phyloP scores from a whole-genome alignment of 2,797 vertebrate genomes.

The Chromis chromis region DNA sequence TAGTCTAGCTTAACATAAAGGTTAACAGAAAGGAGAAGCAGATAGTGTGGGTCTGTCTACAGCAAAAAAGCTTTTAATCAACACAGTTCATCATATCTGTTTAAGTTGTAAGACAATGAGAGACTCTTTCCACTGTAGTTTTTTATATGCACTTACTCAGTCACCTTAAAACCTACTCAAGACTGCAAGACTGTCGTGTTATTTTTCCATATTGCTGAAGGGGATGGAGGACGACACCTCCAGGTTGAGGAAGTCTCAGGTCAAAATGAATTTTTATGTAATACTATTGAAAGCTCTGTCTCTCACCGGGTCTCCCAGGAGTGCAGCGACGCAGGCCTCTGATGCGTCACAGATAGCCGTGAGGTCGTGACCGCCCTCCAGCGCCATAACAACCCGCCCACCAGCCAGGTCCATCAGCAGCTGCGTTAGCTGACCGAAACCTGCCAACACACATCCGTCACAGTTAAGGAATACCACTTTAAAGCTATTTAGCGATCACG shows the following conservation, averaged over 20 bases:
- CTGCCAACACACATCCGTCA: conserved; percentile 71
- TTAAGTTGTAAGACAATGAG: no score
- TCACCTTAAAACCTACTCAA: not conserved
- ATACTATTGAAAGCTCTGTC: not conserved
- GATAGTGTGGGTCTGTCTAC: not conserved
- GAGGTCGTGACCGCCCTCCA: conserved; percentile 93
- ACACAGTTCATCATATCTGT: no score
- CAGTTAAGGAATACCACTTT: not conserved
- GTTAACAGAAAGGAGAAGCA: no score
- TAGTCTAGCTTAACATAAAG: no score
- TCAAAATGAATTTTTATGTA: not conserved
- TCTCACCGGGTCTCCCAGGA: conserved; percentile 92
- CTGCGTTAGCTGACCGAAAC: conserved; percentile 94
- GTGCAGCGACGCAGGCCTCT: conserved; percentile 91
- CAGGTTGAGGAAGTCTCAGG: not conserved
- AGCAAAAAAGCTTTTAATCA: no score
- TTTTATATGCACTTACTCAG: not conserved
- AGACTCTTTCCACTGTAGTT: not conserved
- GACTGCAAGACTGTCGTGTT: not conserved
- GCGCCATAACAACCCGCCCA: conserved; percentile 92
- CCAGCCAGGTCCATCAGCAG: conserved; percentile 94
- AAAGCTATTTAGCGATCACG: not conserved
- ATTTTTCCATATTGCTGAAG: not conserved
- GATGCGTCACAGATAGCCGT: conserved; percentile 94
- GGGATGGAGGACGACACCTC: not conserved